These are phyloP conservation scores for Scomber colias DNA, from an alignment of 2,113 vertebrate genomes.

Conservation along the genomic window DNA sequence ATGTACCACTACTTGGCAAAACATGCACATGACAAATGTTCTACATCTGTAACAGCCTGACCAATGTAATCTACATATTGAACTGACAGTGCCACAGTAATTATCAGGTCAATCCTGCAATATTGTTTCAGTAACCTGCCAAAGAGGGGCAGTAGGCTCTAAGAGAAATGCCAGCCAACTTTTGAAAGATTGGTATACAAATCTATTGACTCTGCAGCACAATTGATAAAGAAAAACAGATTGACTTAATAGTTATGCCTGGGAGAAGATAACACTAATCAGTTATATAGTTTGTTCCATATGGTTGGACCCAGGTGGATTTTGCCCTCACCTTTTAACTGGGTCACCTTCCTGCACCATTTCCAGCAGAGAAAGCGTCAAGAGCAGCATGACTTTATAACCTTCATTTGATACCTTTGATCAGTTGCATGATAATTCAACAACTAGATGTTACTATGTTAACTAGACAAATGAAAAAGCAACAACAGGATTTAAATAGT, in stretches of 20 bases:
- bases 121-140: neutral
- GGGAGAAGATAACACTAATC: slow-evolving; percentile 30
- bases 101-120: neutral
- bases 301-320: neutral
- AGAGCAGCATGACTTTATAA: neutral
- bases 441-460: too few species aligned
- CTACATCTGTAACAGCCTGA: neutral
- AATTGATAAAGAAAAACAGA: neutral
- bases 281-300: slow-evolving; percentile 7
- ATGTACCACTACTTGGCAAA: too few species aligned
- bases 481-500: too few species aligned
- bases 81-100: neutral
- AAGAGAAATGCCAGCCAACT: neutral
- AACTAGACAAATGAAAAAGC: too few species aligned
- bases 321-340: neutral
- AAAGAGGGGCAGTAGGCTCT: neutral
- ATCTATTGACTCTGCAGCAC: neutral
- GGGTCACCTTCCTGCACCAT: neutral
- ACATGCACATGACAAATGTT: too few species aligned
- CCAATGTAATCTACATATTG: neutral
- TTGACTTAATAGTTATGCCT: neutral
- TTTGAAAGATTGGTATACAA: neutral
- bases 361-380: neutral
- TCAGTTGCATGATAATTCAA: neutral
- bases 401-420: neutral